Base-by-base conservation (phyloP, 2,113 vertebrate species). In the Podarcis cretensis region DNA sequence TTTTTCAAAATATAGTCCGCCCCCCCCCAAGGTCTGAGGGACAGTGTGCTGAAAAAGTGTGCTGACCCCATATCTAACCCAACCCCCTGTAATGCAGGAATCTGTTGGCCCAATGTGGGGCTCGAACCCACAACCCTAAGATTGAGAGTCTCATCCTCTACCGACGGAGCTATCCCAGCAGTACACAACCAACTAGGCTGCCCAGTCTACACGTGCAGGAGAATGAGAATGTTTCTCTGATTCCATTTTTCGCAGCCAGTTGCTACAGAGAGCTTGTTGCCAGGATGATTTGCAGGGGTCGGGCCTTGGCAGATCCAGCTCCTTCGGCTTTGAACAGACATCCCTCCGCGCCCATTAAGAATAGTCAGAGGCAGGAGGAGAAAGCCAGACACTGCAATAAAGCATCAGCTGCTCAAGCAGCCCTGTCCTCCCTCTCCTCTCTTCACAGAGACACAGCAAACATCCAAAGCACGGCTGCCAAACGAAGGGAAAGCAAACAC, bases 341-440 rank as follows among this genome's bases (percentile, higher is more conserved):
- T 54, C 23, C 20, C 87, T 54, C 32, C 1, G n/a, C 40, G 40
- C 16, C 54, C n/a, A 74, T 74, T 23, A 84, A 80, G 40, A 35
- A 9, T 30, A 75, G 81, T 27, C 37, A 43, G 48, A 32, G 13
- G 43, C 63, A 27, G 76, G 48, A 40, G 21, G 27, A 48, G 66
- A 74, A 85, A 81, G 20, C 25, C 88, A 89, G 76, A 66, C 88
- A 30, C 37, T 77, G 16, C 18, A 27, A 63, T 32, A 63, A 63
- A 85, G 1, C 57, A 79, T 88, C 69, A 78, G 89, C 80, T 94
- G 92, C 82, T 65, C 77, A 0, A 2, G 20, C 14, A 27, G 23
- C 35, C 35, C n/a, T 30, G 2, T 69, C 43, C 59, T 5, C 59
- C 12, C 59, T 71, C 18, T 30, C 10, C 48, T 73, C 83, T 73